Evolutionary conservation across 2,113 vertebrate species (phyloP), one percentile per base, ranked within the genome.

Genomic region (Corapipo altera): DNA sequence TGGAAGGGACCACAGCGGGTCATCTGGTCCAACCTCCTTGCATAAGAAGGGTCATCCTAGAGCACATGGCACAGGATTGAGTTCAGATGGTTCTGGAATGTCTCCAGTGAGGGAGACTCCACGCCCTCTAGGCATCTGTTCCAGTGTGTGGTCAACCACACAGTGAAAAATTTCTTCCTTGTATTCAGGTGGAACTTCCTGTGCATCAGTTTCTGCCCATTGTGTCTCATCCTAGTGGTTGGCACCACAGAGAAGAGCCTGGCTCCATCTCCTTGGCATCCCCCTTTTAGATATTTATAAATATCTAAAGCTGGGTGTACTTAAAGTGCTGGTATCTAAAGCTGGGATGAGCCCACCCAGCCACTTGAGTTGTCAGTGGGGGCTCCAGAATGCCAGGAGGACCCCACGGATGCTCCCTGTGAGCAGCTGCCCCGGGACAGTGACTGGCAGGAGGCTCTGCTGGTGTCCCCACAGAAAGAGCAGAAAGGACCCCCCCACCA

Each of bases 401-500:
- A 57, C 19, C 32, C 19, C 32, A 18, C 21, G 54, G 54, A 33
- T 57, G 54, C 32, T 57, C 54, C 32, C 54, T 33, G 54, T 33
- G 54, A 57, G 54, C 3, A 12, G 32, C 54, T 57, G 30, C 32
- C 54, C 54, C 21, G 32, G 54, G 19, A 11, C 54, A 33, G 54
- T 13, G 32, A 57, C 54, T 7, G 5, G 54, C 33, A 32, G 19
- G 30, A 57, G 19, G 54, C 32, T 57, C 54, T 57, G 32, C 32
- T 21, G 54, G 54, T 33, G 54, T 33, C 54, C 54, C 54, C 18
- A 33, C n/a, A 26, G 19, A 11, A 23, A 9, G 37, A 12, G 27
- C 27, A 51, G 13, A 14, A 1, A 4, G 19, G 5, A 28, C n/a
- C 9, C 22, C 30, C 2, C 3, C 18, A 1, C 58, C 19, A 16